Base-by-base conservation (phyloP, 2,797 vertebrate species). In the Periparus ater region DNA sequence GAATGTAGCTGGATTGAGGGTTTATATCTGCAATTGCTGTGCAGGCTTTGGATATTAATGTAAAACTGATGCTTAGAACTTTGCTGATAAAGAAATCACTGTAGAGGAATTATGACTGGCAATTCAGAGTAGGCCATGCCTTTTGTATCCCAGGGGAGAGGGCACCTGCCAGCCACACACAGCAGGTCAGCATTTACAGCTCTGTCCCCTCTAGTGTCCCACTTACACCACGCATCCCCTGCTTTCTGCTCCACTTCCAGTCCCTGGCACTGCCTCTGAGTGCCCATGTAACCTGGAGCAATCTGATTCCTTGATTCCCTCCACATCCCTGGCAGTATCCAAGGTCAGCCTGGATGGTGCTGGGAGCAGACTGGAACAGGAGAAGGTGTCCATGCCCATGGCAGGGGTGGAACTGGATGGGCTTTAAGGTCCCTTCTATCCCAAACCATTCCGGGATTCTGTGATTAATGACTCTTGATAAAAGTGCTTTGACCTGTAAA, bases 401-500 rank as follows among this genome's bases (percentile, higher is more conserved):
- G 27, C 55, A 63, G 48, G 32, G 44, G 11, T 57, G 71, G 17
- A 8, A 34, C 10, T 34, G 25, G 25, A 10, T 62, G 44, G 44
- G 51, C 10, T 65, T 45, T 40, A 27, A 63, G 34, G 38, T 65
- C 38, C 20, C 18, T 65, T 71, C 25, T 44, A 5, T 51, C 30
- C 51, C 51, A 58, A 53, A 47, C 17, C 17, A 17, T 25, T 40
- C 38, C 3, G 23, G 32, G 7, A 50, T 82, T 48, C 57, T 84
- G 45, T 65, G 45, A 72, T 89, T 84, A 53, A 53, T 34, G 36
- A 5, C 61, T 54, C 40, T 32, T 86, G 32, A 6, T 66, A 10
- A 91, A 87, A 87, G 38, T 51, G 42, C 61, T 88, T 58, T 88
- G 89, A 77, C 74, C 86, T 92, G 74, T 44, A 61, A 93, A 83